These are phyloP conservation scores for Strongylocentrotus purpuratus DNA, from an alignment of 35 echinoderm and acorn worm genomes.

Conservation along the genomic window DNA sequence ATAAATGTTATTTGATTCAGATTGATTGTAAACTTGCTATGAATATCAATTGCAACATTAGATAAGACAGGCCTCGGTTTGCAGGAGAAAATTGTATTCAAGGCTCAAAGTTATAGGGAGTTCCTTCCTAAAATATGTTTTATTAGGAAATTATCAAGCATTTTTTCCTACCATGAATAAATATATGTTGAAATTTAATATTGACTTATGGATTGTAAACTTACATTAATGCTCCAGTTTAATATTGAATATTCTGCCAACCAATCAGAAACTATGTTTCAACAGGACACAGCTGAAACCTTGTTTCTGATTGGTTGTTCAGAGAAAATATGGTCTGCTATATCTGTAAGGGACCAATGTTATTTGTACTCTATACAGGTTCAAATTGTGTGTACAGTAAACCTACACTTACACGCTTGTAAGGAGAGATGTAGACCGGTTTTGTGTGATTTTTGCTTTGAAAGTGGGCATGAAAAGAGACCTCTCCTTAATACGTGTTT, in stretches of 20 bases:
- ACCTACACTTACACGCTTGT: neutral
- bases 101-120: neutral
- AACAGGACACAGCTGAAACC: neutral
- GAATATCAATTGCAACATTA: too few relatives aligned
- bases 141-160: neutral
- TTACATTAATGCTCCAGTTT: neutral
- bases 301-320: neutral
- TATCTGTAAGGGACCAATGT: too few relatives aligned
- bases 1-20: too few relatives aligned
- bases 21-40: too few relatives aligned
- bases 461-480: slow-evolving; percentile 16
- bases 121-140: too few relatives aligned
- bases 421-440: neutral
- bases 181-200: neutral
- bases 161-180: neutral
- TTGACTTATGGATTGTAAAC: neutral
- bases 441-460: neutral
- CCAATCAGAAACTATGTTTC: neutral
- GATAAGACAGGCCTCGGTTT: neutral
- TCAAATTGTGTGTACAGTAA: neutral
- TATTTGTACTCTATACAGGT: neutral
- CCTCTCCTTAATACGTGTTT: neutral
- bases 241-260: neutral
- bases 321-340: neutral
- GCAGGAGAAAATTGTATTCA: slow-evolving; percentile 1